Evolutionary conservation across 2,113 vertebrate genomes (phyloP), one percentile per base, ranked within the genome.

Genomic region (Trachemys scripta): DNA sequence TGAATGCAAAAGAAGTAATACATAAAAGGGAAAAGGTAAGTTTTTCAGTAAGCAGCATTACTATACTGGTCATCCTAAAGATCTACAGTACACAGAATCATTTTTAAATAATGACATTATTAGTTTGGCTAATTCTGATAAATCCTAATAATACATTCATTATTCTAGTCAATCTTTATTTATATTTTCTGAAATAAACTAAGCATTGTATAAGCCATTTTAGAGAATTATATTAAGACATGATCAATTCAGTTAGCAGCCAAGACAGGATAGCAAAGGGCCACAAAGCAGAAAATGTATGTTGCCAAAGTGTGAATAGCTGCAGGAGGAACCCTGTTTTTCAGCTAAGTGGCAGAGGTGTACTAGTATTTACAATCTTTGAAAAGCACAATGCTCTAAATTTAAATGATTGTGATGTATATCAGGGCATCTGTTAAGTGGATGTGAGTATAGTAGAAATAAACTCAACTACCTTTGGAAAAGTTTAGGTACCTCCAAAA

Each of bases 401-500:
- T 69, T 25, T 56, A 35, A 72, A 72, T 93, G 78, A 82, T 80
- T 80, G 62, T 20, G 11, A 13, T 81, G 54, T 96, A 94, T 93
- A 85, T 90, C 80, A 57, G 59, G 65, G 85, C 54, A 72, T 72
- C 87, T 50, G 9, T 89, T 88, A 95, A 95, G 83, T 86, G 72
- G 59, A 49, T 90, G 65, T 76, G 81, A 84, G 27, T 82, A 35
- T 83, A 93, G 82, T 42, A 80, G 93, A 94, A 94, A 94, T 86
- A 95, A 96, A 96, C 51, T 93, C 83, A 96, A 90, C 62, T 90
- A 24, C 25, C 78, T 76, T 56, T 93, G 90, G 82, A 75, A 82
- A 80, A 85, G 80, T 38, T 91, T 92, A 80, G 75, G 82, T 14
- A 50, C 87, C 87, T 90, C 85, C 87, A 38, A 22, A 45, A 11